A percentile compares a stretch with the other conserved stretches of the same genome.
These are phyloP conservation scores for Dasysyrphus tricinctus DNA, from an alignment of 2,888 invertebrate genomes.

Conservation along the genomic window DNA sequence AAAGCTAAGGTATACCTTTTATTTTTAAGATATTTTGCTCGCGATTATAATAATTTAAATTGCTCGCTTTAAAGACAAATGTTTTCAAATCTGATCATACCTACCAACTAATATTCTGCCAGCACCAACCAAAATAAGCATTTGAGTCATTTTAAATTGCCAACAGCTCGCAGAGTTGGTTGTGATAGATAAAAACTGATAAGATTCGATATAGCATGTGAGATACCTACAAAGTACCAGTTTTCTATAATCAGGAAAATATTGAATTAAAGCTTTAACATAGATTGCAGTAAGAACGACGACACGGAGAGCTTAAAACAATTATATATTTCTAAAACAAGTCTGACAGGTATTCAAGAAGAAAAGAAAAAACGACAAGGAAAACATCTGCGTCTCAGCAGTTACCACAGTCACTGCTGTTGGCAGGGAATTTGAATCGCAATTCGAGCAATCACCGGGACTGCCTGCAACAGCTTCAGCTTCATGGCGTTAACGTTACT, in stretches of 20 bases:
- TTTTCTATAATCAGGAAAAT: slow-evolving; percentile 1
- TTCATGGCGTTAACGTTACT: not conserved
- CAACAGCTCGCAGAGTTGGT: no score
- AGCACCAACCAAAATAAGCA: not conserved
- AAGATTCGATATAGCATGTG: not conserved
- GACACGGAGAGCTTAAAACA: not conserved
- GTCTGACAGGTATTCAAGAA: slow-evolving; percentile 49
- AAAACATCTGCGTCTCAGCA: slow-evolving; percentile 37
- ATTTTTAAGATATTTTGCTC: not conserved
- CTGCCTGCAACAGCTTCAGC: not conserved
- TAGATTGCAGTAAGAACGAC: not conserved
- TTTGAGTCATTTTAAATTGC: not conserved
- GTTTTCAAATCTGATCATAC: not conserved
- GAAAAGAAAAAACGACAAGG: not conserved
- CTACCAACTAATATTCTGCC: no score
- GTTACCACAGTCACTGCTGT: not conserved
- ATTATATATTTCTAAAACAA: slow-evolving; percentile 40
- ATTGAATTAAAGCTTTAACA: slow-evolving; percentile 2
- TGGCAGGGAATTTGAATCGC: slow-evolving; percentile 34
- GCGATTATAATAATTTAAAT: not conserved
- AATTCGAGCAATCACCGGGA: slow-evolving; percentile 21
- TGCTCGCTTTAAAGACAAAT: not conserved
- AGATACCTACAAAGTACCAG: not conserved
- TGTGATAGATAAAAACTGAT: not conserved
- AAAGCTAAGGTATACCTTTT: no score